Evolutionary conservation across 2,113 vertebrate species (phyloP), one percentile per base, ranked within the genome.

Genomic region (Vidua macroura): DNA sequence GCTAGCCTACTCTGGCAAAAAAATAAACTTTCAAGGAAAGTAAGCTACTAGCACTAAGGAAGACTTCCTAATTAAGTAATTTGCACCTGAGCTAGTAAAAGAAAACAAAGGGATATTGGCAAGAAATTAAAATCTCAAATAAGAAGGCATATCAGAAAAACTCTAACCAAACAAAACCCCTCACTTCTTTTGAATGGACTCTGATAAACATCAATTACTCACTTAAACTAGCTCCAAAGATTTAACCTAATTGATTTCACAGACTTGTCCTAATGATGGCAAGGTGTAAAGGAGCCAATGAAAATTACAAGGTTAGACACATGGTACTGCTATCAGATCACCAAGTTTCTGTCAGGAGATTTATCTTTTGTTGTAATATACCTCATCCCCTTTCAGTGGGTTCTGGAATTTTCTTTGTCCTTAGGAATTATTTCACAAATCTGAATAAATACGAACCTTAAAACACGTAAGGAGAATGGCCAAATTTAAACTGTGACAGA

Each of bases 81-180:
- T 53, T 80, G 9, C 31, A 13, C 43, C 14, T 68, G 17, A 76
- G 19, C 14, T 31, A 73, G 8, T 68, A 28, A 87, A 85, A 72
- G n/a, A 88, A 91, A 83, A 37, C n/a, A 63, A 84, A 59, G 16
- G 48, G 13, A 79, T 79, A 76, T 2, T 17, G 14, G 13, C 13
- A 73, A 83, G n/a, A 46, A 81, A 58, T 46, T 49, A 16, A 91
- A 77, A 69, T 35, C 15, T 69, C 67, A 52, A 86, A 35, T 35
- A 81, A 81, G 39, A 59, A 75, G 64, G 51, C 41, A 78, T 23
- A 83, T 13, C 9, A 62, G 39, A 77, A 80, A 41, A 73, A 20
- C 1, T 6, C 8, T 4, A n/a, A n/a, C 1, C 8, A 67, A 90
- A 66, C 19, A 68, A 76, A 72, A 30, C 1, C 0, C 1, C 11